These are phyloP conservation scores for Astropecten irregularis DNA, from an alignment of 53 echinoderm and acorn worm species.

Conservation along the genomic window DNA sequence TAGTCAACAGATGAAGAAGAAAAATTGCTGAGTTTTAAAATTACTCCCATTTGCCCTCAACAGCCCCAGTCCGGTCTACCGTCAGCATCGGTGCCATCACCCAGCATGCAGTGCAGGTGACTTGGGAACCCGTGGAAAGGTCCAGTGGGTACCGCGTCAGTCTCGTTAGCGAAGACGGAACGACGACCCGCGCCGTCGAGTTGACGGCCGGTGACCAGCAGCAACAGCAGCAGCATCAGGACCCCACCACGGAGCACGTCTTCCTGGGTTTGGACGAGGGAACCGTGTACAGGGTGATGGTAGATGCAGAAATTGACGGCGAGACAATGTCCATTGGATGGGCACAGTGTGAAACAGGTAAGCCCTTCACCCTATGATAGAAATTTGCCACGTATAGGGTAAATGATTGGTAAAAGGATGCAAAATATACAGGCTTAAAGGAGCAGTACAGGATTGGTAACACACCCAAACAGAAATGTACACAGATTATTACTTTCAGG, in stretches of 20 bases:
- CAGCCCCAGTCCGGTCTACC: slow-evolving; percentile 22
- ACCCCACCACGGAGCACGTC: neutral
- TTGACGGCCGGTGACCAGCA: neutral
- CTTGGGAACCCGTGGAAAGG: slow-evolving; percentile 15
- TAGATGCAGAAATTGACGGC: slow-evolving; percentile 25
- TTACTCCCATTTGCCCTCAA: too few species aligned
- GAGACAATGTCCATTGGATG: neutral
- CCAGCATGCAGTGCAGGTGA: slow-evolving; percentile 20
- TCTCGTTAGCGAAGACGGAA: neutral
- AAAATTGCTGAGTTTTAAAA: too few species aligned
- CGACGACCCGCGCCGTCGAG: neutral
- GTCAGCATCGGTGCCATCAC: slow-evolving; percentile 31
- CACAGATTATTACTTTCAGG: too few species aligned
- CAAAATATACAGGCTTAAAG: too few species aligned
- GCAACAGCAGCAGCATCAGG: too few species aligned
- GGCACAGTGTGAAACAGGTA: slow-evolving; percentile 30
- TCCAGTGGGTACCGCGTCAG: slow-evolving; percentile 8
- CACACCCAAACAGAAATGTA: too few species aligned
- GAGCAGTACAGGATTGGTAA: too few species aligned
- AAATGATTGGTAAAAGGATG: too few species aligned
- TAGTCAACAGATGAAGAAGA: too few species aligned
- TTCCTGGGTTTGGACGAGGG: slow-evolving; percentile 23
- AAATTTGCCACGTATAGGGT: too few species aligned
- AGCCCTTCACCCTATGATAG: too few species aligned
- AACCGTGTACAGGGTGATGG: neutral